Evolutionary conservation across 2,888 invertebrate genomes (phyloP).

Genomic region (Hydriomena furcata): DNA sequence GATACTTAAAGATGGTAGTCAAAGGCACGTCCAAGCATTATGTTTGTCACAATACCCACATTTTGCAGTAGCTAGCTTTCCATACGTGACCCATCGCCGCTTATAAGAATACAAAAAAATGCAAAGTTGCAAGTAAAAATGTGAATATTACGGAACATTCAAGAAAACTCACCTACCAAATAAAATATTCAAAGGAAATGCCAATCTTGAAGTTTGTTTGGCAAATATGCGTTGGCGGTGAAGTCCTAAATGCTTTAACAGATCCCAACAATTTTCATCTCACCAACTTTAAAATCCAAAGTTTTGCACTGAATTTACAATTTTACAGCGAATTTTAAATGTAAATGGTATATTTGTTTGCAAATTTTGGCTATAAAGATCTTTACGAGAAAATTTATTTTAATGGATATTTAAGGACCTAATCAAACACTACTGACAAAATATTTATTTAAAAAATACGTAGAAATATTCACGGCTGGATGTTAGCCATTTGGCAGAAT

Average conservation of each 20-base stretch:
- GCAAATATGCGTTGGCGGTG: constrained; percentile 13
- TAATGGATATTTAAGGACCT: constrained; percentile 5
- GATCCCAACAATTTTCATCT: constrained; percentile 19
- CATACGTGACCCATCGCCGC: no score
- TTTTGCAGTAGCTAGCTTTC: no score
- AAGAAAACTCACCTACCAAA: constrained; percentile 2
- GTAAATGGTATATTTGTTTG: constrained; percentile 15
- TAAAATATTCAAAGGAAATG: constrained; percentile 21
- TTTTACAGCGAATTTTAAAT: constrained; percentile 21
- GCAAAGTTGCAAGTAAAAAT: no score
- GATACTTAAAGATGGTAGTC: no score
- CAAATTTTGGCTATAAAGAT: constrained; percentile 9
- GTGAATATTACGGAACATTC: no score
- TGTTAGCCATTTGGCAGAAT: no score
- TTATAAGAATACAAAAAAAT: no score
- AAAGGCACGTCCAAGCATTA: no score
- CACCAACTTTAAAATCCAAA: constrained; percentile 19
- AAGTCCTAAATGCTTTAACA: not conserved
- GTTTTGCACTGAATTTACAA: constrained; percentile 18
- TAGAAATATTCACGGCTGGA: no score
- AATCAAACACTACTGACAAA: not conserved
- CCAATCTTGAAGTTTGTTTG: constrained; percentile 13
- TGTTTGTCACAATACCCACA: no score
- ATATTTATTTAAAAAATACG: no score
- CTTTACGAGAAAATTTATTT: constrained; percentile 6